Evolutionary conservation across 2,888 invertebrate species (phyloP).

Genomic region (Idaea aversata): DNA sequence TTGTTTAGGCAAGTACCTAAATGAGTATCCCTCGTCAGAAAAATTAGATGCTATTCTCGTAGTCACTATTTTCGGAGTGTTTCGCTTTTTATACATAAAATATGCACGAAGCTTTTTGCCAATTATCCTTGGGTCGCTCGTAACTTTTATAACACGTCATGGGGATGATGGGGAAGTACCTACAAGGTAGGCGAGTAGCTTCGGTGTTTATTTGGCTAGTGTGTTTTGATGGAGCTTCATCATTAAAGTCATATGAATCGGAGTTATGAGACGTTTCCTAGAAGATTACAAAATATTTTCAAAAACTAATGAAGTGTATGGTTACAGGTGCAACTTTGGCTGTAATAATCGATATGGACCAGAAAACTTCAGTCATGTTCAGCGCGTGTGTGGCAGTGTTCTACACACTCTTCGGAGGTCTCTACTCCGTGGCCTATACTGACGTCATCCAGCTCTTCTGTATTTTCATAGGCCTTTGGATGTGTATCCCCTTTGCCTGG

Average conservation of each 20-base stretch:
- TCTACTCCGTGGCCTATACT: constrained; percentile 99
- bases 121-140: constrained; percentile 7
- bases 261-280: not conserved
- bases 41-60: constrained; percentile 4
- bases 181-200: not conserved
- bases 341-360: constrained; percentile 98
- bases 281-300: not conserved
- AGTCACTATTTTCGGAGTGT: not conserved
- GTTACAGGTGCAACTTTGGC: constrained; percentile 93
- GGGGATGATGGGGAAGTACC: not conserved
- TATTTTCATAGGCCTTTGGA: constrained; percentile 98
- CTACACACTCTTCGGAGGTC: constrained; percentile 98
- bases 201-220: not conserved
- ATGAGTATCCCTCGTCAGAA: not conserved
- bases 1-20: not conserved
- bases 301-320: not conserved
- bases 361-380: constrained; percentile 94
- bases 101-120: constrained; percentile 3
- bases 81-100: constrained; percentile 3
- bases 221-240: not conserved
- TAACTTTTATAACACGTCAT: not conserved
- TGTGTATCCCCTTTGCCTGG: constrained; percentile 98
- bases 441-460: constrained; percentile 99
- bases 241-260: not conserved
- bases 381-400: constrained; percentile 98